Base-by-base conservation (phyloP, 2,797 vertebrate genomes). In the Serranus cabrilla region DNA sequence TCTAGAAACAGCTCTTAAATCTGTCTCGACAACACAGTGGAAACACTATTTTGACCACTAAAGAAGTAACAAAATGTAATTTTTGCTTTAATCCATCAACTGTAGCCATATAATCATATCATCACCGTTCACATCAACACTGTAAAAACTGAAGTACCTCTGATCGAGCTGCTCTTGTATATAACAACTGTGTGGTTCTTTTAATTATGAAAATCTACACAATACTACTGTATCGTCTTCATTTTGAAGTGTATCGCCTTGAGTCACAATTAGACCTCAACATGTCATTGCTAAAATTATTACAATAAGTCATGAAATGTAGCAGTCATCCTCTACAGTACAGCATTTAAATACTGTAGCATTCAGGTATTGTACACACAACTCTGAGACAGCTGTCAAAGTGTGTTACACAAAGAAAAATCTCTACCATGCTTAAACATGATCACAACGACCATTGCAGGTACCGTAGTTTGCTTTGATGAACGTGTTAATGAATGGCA, bases 131-230 rank as follows among this genome's bases (percentile, higher is more conserved):
- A 79, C 25, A 54, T 71, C 18, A 47, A 54, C n/a, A 65, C n/a
- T 42, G 4, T 40, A 43, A 74, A 11, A 63, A 61, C 2, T 12
- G 16, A 39, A 18, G 58, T 31, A 68, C 23, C 49, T 73, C 57
- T 61, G 52, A 78, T 45, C 59, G 43, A 70, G 63, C 11, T 71
- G 52, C 55, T 69, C 43, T 60, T 40, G 21, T 55, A 39, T 20
- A 25, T 55, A 11, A 58, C 13, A 43, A 39, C 37, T 60, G 27
- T 1, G 4, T 47, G 49, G 49, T 68, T 69, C 17, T 31, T 18
- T 64, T 51, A 31, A 3, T 66, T 58, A 42, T 42, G 54, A 13
- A 25, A 20, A 59, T 37, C 58, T 31, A 66, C 39, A 39, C 42
- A 62, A 42, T 12, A 64, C 20, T 16, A 21, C n/a, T 43, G 17